phyloP scores from a whole-genome alignment of 2,113 vertebrate genomes.

The Cyanoliseus patagonus region DNA sequence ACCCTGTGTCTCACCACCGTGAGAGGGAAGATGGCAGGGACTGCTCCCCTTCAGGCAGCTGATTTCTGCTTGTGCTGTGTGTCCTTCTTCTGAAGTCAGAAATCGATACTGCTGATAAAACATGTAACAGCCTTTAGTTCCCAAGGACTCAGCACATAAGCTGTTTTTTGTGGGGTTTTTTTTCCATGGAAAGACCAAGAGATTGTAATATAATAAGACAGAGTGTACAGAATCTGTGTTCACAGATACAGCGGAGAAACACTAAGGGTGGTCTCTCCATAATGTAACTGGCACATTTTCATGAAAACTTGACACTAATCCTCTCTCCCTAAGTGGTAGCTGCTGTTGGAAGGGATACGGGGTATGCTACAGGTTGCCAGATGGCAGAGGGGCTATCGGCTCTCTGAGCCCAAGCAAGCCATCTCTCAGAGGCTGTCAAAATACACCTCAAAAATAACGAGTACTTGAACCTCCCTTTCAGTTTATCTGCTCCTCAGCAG shows the following conservation, averaged over 20 bases:
- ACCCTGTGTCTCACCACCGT: too few species aligned
- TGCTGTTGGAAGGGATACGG: background rate
- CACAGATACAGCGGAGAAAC: background rate
- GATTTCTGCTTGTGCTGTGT: background rate
- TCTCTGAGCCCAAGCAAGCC: background rate
- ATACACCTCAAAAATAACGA: background rate
- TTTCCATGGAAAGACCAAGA: background rate
- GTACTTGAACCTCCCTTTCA: background rate
- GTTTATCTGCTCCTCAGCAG: background rate
- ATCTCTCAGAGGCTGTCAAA: background rate
- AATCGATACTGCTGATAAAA: background rate
- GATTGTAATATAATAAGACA: background rate
- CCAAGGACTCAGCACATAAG: background rate
- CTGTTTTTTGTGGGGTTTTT: accelerated
- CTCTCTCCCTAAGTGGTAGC: background rate
- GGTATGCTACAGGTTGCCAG: background rate
- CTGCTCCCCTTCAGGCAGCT: background rate
- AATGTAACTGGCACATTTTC: background rate
- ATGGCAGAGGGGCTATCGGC: background rate
- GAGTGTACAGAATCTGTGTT: background rate
- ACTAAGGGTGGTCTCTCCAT: background rate
- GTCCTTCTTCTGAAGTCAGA: background rate
- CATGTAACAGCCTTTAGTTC: background rate
- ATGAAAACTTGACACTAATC: background rate
- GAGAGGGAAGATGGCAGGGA: background rate